Percentiles rank a stretch among this genome's conserved stretches.
Conservation (phyloP, 2,113 vertebrate genomes). For the Calidris pugnax region DNA sequence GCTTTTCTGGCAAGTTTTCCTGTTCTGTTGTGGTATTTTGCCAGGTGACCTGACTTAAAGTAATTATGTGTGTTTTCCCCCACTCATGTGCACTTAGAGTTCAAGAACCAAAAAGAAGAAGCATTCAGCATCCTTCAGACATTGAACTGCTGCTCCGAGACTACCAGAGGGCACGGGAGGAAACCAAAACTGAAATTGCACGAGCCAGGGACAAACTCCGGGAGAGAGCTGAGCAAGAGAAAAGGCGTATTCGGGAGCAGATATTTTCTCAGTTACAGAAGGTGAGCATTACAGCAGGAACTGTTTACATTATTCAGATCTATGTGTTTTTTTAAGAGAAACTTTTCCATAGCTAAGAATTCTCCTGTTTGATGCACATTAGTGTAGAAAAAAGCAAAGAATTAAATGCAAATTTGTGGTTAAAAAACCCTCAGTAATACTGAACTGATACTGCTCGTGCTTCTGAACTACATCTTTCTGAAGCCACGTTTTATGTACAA, state of each 20-base stretch:
- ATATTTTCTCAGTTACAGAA: slow-evolving; percentile 78
- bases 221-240: slow-evolving; percentile 88
- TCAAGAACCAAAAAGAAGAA: slow-evolving; percentile 65
- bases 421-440: neutral
- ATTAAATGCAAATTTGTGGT: neutral
- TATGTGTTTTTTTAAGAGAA: neutral
- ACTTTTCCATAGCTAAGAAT: neutral
- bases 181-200: slow-evolving; percentile 90
- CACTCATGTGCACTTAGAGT: slow-evolving; percentile 63
- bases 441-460: neutral
- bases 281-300: slow-evolving; percentile 60
- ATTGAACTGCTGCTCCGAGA: slow-evolving; percentile 86
- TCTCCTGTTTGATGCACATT: neutral
- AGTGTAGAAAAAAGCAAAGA: neutral
- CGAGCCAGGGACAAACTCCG: slow-evolving; percentile 84
- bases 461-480: neutral
- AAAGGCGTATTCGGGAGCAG: slow-evolving; percentile 84
- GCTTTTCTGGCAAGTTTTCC: neutral
- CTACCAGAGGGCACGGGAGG: slow-evolving; percentile 88
- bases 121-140: slow-evolving; percentile 79
- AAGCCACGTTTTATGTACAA: neutral
- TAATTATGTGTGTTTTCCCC: neutral
- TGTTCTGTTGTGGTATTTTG: neutral
- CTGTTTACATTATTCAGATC: neutral
- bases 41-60: neutral